Base-by-base conservation (phyloP, 2,888 invertebrate genomes). In the Eupithecia exiguata region DNA sequence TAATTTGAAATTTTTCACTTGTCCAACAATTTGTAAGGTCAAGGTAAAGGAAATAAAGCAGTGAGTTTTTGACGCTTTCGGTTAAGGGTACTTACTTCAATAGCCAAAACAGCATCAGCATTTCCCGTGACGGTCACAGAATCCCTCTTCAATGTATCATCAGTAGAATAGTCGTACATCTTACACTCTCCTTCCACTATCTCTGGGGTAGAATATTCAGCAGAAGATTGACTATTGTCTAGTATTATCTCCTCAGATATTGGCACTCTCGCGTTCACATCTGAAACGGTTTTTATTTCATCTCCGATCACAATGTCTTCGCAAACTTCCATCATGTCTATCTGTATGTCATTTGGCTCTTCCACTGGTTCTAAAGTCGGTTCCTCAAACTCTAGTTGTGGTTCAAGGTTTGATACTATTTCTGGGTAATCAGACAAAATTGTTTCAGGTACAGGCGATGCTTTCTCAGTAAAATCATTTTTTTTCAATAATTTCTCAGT, bases 301-400 rank as follows among this genome's bases (percentile, higher is more conserved):
- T 91, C 91, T 0, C 91, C 93, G 74, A 94, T 92, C 0, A 92
- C 88, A 72, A 94, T 94, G 76, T 94, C 94, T 80, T 94, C 94
- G 0, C 93, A 94, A 0, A 94, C 93, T 83, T 94, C 94, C 72
- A 94, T 84, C 93, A 94, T 93, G 74, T 94, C 94, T 80, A 94
- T 89, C 63, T 92, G 91, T 53, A 93, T 81, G 69, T 92, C 91
- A 80, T 88, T 90, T 36, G 86, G 79, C 3, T 86, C 84, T 74
- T 84, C 85, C 18, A 81, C 74, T n/a, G 74, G 68, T 62, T 62
- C 66, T 40, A 65, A 18, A 1, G 5, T 21, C 38, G 38, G 1
- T 65, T n/a, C n/a, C 30, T 38, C 65, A 1, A n/a, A 16, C 21
- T 66, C 21, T 65, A 25, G 21, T 43, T 25, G 12, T 74, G 75